These are phyloP conservation scores for Taeniopygia guttata DNA, from an alignment of 2,797 vertebrate species.

Conservation along the genomic window DNA sequence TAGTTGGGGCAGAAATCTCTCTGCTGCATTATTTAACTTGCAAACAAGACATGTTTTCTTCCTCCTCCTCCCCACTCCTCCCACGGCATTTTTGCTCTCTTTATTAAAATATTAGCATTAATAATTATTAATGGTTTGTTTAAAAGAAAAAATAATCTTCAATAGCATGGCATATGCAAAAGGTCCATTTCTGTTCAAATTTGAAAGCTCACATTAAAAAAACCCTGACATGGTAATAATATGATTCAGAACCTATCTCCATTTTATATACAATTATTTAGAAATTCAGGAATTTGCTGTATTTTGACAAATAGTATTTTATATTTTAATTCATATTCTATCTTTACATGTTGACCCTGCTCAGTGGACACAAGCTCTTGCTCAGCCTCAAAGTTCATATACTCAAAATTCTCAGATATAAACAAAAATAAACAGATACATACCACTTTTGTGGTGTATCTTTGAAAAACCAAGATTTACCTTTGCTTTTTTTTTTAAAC, in stretches of 20 bases:
- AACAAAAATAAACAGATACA: slow-evolving; percentile 33
- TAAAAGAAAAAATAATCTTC: not conserved
- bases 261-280: not conserved
- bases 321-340: not conserved
- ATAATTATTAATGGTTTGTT: not conserved
- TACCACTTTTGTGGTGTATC: not conserved
- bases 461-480: slow-evolving; percentile 23
- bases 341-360: not conserved
- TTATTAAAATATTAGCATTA: not conserved
- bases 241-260: not conserved
- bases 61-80: not conserved
- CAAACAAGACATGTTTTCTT: not conserved
- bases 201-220: not conserved
- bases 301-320: not conserved
- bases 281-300: not conserved
- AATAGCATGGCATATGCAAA: not conserved
- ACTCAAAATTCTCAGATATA: slow-evolving; percentile 4
- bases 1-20: not conserved
- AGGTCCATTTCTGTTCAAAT: not conserved
- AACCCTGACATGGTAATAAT: not conserved
- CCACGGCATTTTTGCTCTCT: not conserved
- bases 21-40: not conserved
- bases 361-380: not conserved
- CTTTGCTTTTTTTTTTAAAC: not conserved
- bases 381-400: not conserved